These are phyloP conservation scores for Tetrapedia diversipes DNA, from an alignment of 2,888 invertebrate species.

Conservation along the genomic window DNA sequence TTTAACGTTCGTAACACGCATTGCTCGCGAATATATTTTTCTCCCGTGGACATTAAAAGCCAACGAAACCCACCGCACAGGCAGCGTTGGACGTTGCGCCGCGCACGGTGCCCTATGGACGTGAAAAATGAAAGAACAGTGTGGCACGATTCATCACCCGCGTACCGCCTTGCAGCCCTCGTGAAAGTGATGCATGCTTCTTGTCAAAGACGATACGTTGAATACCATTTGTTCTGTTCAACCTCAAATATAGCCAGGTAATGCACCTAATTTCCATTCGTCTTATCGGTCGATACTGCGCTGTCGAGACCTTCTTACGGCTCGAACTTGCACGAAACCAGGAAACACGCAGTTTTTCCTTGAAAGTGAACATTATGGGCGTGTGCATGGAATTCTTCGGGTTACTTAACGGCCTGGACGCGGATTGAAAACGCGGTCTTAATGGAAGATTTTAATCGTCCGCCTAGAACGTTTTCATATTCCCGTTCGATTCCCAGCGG, in stretches of 20 bases:
- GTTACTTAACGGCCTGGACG: conserved; percentile 18
- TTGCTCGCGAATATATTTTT: conserved; percentile 34
- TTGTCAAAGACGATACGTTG: conserved; percentile 63
- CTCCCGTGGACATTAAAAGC: conserved; percentile 37
- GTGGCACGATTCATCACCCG: conserved; percentile 61
- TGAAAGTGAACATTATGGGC: conserved; percentile 3
- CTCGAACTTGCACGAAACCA: not conserved
- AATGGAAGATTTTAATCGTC: conserved; percentile 22
- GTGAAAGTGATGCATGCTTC: conserved; percentile 67
- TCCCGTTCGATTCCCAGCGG: conserved; percentile 7
- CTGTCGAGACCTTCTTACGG: conserved; percentile 6
- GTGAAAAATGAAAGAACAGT: conserved; percentile 68
- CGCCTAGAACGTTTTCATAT: conserved; percentile 13
- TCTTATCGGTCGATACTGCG: conserved; percentile 26
- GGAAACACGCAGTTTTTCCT: not conserved
- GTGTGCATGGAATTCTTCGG: conserved; percentile 18
- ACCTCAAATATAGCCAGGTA: conserved; percentile 40
- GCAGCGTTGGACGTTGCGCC: conserved; percentile 19
- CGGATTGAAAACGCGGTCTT: conserved; percentile 14
- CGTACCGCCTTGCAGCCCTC: conserved; percentile 49
- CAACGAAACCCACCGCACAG: conserved; percentile 30
- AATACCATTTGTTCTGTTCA: conserved; percentile 63
- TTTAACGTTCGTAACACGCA: conserved; percentile 30
- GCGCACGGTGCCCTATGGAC: conserved; percentile 28
- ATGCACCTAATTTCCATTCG: conserved; percentile 53